phyloP scores from a whole-genome alignment of 2,113 vertebrate genomes.

The Aramus guarauna region DNA sequence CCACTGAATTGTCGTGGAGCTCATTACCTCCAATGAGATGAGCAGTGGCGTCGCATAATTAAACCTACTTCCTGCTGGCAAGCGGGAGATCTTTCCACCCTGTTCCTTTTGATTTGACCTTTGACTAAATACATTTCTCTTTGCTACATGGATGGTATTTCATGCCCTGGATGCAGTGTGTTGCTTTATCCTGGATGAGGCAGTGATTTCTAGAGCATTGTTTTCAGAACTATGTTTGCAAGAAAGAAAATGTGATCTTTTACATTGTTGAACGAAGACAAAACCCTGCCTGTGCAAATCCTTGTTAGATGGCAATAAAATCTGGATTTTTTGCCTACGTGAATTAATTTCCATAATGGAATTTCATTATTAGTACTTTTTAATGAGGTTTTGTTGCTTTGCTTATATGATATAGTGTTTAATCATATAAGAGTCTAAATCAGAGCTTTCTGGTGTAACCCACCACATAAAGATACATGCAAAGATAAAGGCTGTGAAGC shows the following conservation, averaged over 20 bases:
- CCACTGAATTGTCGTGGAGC: neutral
- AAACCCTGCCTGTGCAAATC: neutral
- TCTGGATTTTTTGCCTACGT: neutral
- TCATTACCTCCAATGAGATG: neutral
- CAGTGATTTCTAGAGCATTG: neutral
- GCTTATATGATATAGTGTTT: neutral
- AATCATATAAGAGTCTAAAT: neutral
- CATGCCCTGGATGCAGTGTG: neutral
- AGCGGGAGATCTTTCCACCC: neutral
- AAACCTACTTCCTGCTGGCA: neutral
- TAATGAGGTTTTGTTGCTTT: neutral
- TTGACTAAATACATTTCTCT: neutral
- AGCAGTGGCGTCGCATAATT: neutral
- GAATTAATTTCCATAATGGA: neutral
- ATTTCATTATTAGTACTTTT: neutral
- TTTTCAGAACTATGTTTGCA: neutral
- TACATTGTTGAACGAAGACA: neutral
- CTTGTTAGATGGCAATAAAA: neutral
- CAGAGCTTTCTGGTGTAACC: neutral
- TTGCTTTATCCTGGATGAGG: neutral
- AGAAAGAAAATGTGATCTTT: neutral
- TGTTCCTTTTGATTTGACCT: neutral
- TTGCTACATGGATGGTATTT: neutral
- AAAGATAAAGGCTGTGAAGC: too few relatives aligned
- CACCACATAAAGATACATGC: neutral